A percentile compares a stretch with the other conserved stretches of the same genome.
These are phyloP conservation scores for Pyralis farinalis DNA, from an alignment of 2,888 invertebrate genomes.

Conservation along the genomic window DNA sequence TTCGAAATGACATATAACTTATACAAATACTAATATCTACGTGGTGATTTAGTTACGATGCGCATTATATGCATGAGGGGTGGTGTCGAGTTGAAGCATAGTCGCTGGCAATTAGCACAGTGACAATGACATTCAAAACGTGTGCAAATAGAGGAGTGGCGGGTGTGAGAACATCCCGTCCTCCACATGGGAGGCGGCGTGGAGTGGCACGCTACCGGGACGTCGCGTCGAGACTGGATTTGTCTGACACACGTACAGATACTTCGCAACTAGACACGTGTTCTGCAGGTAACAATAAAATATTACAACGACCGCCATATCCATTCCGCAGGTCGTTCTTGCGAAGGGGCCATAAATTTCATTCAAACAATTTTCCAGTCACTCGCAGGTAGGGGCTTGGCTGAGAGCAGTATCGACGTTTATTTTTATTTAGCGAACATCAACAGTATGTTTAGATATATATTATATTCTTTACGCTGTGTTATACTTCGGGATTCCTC, in stretches of 20 bases:
- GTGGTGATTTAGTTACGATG: slow-evolving; percentile 1
- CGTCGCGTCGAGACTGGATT: too few relatives aligned
- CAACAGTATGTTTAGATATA: too few relatives aligned
- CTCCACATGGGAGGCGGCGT: too few relatives aligned
- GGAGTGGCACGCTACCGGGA: too few relatives aligned
- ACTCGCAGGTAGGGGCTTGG: not conserved
- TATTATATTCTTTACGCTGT: too few relatives aligned
- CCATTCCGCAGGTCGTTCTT: slow-evolving; percentile 15
- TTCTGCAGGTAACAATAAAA: slow-evolving; percentile 12
- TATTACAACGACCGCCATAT: slow-evolving; percentile 12
- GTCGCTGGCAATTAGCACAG: slow-evolving; percentile 57
- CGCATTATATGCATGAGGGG: slow-evolving; percentile 15
- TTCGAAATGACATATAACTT: too few relatives aligned
- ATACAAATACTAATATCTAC: too few relatives aligned
- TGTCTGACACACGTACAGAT: too few relatives aligned
- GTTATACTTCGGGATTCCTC: too few relatives aligned
- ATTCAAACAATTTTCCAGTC: slow-evolving; percentile 13
- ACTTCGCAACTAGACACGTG: slow-evolving; percentile 5
- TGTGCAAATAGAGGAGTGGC: slow-evolving; percentile 59
- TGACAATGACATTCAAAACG: slow-evolving; percentile 77
- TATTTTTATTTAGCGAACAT: not conserved
- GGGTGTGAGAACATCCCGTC: slow-evolving; percentile 6
- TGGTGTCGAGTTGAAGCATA: slow-evolving; percentile 23
- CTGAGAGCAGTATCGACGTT: too few relatives aligned
- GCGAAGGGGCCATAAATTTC: slow-evolving; percentile 13